Conservation (phyloP, 2,113 vertebrate genomes). For the Prunella fulvescens region DNA sequence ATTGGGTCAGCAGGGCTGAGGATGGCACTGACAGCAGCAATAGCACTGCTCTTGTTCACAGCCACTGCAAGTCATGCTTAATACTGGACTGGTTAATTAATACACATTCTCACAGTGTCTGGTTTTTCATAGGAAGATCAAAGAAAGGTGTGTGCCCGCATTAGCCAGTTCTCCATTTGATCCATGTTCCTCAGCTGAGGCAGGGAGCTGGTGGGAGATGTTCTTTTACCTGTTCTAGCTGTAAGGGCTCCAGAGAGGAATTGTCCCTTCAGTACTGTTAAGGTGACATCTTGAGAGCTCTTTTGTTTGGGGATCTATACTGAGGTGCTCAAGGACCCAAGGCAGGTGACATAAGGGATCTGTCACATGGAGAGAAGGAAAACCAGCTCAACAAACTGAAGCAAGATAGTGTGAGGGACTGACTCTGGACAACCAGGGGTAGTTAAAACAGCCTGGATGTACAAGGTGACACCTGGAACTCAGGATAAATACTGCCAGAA, state of each 20-base stretch:
- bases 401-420: background rate
- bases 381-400: background rate
- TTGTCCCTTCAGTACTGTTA: fast-evolving
- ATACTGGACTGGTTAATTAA: background rate
- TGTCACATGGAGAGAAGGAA: background rate
- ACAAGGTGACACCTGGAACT: background rate
- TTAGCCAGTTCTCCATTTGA: background rate
- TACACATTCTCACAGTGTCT: background rate
- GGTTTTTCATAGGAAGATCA: constrained; percentile 19
- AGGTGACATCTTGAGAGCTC: background rate
- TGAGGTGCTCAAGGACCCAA: background rate
- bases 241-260: background rate
- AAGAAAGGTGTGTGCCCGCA: background rate
- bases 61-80: background rate
- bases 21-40: background rate
- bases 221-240: background rate
- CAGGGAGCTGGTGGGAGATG: background rate
- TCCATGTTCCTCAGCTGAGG: background rate
- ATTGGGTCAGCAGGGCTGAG: background rate
- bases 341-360: background rate
- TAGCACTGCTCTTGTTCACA: background rate
- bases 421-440: background rate
- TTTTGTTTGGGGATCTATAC: background rate
- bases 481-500: fast-evolving
- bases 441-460: background rate